Evolutionary conservation across 2,888 invertebrate species (phyloP), one percentile per base, ranked within the genome.

Genomic region (Dicyrtoma fusca): DNA sequence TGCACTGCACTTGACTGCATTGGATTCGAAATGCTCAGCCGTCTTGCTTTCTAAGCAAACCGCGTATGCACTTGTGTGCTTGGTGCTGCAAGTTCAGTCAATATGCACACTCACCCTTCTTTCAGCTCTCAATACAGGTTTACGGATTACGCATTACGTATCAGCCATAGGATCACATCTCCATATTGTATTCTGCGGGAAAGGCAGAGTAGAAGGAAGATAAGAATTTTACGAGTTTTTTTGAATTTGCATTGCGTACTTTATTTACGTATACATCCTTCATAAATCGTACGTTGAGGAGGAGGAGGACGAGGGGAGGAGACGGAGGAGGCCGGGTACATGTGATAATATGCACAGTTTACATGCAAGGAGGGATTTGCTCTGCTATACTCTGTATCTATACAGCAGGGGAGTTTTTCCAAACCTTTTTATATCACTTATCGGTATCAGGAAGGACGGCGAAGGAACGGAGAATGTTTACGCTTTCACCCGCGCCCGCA

Each of bases 191-290:
- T 11, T 53, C 1, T 53, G 13, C 21, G 53, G 17, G 13, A 11
- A 10, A 6, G 53, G 21, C 19, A 53, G 21, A 53, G 17, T 21
- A 17, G 57, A 57, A 23, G n/a, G n/a, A 25, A 34, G 10, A 34
- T 19, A 61, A 34, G 42, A 61, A 17, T 61, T 61, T 61, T 61
- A 42, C n/a, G 17, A 61, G 61, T 34, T 5, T 25, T 61, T 19
- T n/a, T 42, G 61, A 42, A 61, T 61, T 61, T 61, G 44, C 61
- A 61, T 61, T 25, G n/a, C 61, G 5, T 61, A n/a, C 5, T 61
- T 10, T 61, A 61, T 49, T 34, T 34, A 34, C 34, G 34, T 8
- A 34, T 34, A 5, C 34, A 34, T 34, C 34, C 34, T 34, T 34
- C 34, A 34, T 34, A 34, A 34, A 34, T 34, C 34, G 34, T 34